Conservation (phyloP, 2,113 vertebrate genomes). For the Colossoma macropomum region DNA sequence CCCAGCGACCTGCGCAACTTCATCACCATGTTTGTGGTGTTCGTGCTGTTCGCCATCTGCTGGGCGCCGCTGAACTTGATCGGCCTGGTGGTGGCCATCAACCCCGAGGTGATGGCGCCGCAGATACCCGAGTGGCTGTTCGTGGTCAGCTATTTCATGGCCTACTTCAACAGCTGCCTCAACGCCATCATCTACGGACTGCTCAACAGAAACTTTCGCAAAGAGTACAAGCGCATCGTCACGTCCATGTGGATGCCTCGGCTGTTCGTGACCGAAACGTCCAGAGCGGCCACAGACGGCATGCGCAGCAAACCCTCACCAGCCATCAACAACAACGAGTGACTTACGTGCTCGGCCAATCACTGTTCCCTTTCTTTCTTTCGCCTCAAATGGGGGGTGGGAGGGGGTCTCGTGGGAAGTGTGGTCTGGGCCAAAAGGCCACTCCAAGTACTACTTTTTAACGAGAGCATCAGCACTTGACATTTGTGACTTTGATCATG, state of each 20-base stretch:
- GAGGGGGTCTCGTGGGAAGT: background rate
- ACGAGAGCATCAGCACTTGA: constrained; percentile 12
- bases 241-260: constrained; percentile 84
- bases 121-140: constrained; percentile 90
- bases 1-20: constrained; percentile 87
- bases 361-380: background rate
- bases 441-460: background rate
- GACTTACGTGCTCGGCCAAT: constrained; percentile 19
- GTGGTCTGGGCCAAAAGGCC: background rate
- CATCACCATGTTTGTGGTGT: constrained; percentile 92
- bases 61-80: constrained; percentile 94
- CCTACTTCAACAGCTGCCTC: constrained; percentile 95
- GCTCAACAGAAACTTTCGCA: constrained; percentile 91
- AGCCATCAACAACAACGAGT: constrained; percentile 81
- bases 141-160: constrained; percentile 92
- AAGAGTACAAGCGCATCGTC: constrained; percentile 89
- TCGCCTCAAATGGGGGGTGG: background rate
- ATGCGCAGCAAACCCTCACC: constrained; percentile 83
- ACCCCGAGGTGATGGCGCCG: constrained; percentile 81
- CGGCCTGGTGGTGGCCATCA: constrained; percentile 85
- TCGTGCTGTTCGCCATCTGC: constrained; percentile 91
- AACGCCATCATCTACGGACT: constrained; percentile 91
- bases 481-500: constrained; percentile 18
- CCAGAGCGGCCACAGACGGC: constrained; percentile 79
- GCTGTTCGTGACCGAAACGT: constrained; percentile 82